A percentile compares a stretch with the other conserved stretches of the same genome.
Conservation (phyloP, 1,140 invertebrate genomes). For the Globodera rostochiensis region DNA sequence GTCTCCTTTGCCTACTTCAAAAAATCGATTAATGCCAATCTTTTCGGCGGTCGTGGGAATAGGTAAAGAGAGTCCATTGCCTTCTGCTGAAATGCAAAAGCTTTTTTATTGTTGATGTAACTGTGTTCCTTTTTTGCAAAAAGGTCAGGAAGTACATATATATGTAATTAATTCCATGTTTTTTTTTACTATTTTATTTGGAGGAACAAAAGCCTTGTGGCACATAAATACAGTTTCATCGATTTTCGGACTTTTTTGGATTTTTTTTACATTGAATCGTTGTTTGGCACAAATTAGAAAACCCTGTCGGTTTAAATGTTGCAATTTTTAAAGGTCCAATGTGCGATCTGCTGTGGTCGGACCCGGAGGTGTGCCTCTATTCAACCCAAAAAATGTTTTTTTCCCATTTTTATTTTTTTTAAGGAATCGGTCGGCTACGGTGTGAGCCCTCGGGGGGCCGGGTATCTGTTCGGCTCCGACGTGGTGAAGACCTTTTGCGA, state of each 20-base stretch:
- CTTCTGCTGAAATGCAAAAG: too few species aligned
- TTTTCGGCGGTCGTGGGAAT: too few species aligned
- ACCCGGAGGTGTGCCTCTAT: constrained; percentile 83
- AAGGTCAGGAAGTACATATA: too few species aligned
- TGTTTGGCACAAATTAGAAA: not conserved
- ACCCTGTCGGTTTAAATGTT: not conserved
- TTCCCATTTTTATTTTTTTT: not conserved
- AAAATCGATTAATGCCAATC: too few species aligned
- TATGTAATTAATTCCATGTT: too few species aligned
- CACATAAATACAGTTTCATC: not conserved
- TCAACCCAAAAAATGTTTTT: not conserved
- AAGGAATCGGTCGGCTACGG: constrained; percentile 74
- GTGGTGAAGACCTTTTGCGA: constrained; percentile 70
- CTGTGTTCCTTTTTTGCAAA: too few species aligned
- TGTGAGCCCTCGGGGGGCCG: constrained; percentile 93
- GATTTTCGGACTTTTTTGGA: not conserved
- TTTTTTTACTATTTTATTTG: too few species aligned
- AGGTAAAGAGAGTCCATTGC: too few species aligned
- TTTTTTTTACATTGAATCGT: too few species aligned
- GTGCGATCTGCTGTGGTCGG: constrained; percentile 99
- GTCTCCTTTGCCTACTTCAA: too few species aligned
- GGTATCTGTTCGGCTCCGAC: constrained; percentile 94
- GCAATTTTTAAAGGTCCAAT: constrained; percentile 73
- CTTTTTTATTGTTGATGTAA: too few species aligned
- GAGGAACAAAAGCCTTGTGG: too few species aligned